Percentiles rank a stretch among this genome's conserved stretches.
Evolutionary conservation across 2,797 vertebrate species (phyloP).

Genomic region (Notamacropus eugenii): DNA sequence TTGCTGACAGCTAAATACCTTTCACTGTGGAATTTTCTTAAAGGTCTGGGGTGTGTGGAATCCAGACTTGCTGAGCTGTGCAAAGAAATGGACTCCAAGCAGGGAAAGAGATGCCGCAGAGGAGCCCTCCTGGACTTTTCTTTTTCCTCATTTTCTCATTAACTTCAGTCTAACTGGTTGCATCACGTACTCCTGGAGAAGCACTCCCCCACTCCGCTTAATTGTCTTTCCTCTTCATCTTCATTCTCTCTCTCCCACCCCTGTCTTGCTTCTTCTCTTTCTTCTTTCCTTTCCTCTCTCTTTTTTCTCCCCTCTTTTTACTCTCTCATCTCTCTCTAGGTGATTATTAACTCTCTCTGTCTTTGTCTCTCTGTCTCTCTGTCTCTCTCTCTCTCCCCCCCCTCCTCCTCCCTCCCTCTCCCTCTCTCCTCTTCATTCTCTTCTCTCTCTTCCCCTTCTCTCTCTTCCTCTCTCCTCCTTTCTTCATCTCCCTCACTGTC

Average conservation of each 20-base stretch:
- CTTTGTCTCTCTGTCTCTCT: too few species aligned
- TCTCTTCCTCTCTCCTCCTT: not conserved
- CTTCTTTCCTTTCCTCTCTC: too few species aligned
- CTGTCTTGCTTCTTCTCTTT: too few species aligned
- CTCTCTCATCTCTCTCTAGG: not conserved
- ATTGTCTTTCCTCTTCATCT: not conserved
- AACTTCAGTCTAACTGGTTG: not conserved
- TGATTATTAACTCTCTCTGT: too few species aligned
- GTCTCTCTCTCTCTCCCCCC: too few species aligned
- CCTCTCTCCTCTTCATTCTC: too few species aligned
- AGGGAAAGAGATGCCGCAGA: not conserved
- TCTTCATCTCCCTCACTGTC: not conserved
- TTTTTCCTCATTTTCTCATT: not conserved
- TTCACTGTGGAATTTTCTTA: not conserved
- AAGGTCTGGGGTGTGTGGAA: not conserved
- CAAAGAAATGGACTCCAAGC: not conserved
- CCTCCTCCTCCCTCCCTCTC: fast-evolving
- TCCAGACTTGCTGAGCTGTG: not conserved
- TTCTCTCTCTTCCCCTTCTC: too few species aligned
- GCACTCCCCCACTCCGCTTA: not conserved
- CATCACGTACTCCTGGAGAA: not conserved
- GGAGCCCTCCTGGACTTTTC: not conserved
- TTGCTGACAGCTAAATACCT: not conserved
- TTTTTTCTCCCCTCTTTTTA: not conserved
- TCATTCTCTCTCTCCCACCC: not conserved